Conservation (phyloP, 2,797 vertebrate species). For the Carduelis carduelis region DNA sequence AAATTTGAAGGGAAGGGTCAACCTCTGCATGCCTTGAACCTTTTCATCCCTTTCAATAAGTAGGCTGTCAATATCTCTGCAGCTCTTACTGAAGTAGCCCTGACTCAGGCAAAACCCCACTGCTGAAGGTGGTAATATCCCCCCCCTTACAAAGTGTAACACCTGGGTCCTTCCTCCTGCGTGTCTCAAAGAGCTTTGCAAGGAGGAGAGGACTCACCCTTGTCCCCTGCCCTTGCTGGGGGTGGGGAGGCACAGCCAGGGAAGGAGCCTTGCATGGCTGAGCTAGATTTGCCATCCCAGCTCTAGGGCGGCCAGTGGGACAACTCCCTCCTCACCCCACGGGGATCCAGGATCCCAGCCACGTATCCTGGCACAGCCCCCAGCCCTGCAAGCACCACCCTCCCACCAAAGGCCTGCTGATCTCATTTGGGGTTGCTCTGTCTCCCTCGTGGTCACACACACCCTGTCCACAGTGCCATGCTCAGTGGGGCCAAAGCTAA, state of each 20-base stretch:
- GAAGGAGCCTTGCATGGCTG: rapidly evolving
- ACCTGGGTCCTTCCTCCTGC: not conserved
- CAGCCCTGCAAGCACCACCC: not conserved
- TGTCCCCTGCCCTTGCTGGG: not conserved
- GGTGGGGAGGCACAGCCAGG: not conserved
- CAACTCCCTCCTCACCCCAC: not conserved
- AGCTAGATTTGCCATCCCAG: not conserved
- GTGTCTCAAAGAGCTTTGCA: not conserved
- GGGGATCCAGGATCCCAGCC: not conserved
- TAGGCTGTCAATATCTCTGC: not conserved
- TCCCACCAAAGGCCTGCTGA: not conserved
- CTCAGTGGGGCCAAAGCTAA: not conserved
- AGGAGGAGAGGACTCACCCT: not conserved
- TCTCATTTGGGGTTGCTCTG: not conserved
- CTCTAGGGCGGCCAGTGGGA: rapidly evolving
- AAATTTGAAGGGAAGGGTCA: constrained; percentile 13
- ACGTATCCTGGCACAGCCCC: rapidly evolving
- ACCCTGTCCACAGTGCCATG: not conserved
- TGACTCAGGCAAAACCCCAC: not conserved
- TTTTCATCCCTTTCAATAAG: not conserved
- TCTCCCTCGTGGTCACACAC: not conserved
- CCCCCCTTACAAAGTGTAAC: not conserved
- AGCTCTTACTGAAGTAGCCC: not conserved
- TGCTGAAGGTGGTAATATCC: not conserved
- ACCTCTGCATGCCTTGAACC: not conserved